Evolutionary conservation across 2,888 invertebrate species (phyloP).

Genomic region (Polymixis lichenea): DNA sequence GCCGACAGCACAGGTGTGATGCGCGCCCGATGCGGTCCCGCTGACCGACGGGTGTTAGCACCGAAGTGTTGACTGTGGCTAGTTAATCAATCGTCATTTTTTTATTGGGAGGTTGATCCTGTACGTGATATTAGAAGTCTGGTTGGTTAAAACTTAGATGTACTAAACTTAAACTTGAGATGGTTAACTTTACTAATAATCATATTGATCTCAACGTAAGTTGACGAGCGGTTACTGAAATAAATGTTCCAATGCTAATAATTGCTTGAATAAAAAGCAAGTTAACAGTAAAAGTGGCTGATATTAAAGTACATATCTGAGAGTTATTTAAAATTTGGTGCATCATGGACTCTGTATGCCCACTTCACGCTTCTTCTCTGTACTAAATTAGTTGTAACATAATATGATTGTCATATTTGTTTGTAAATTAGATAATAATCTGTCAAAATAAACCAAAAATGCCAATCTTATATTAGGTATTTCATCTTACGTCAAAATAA

Average conservation of each 20-base stretch:
- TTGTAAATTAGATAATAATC: not conserved
- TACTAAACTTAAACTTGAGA: not conserved
- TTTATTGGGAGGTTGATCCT: not conserved
- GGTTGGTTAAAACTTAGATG: not conserved
- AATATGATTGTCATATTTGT: not conserved
- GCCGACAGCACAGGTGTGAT: conserved; percentile 87
- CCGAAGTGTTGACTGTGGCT: conserved; percentile 55
- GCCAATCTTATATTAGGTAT: not conserved
- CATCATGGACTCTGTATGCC: not conserved
- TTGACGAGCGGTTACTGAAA: not conserved
- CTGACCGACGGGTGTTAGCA: conserved; percentile 61
- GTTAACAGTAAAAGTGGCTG: not conserved
- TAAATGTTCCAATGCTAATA: not conserved
- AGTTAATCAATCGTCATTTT: conserved; percentile 38
- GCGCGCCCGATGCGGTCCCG: conserved; percentile 72
- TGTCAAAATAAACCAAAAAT: not conserved
- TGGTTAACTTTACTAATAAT: not conserved
- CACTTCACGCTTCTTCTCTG: no score
- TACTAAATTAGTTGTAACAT: no score
- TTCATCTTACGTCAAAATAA: not conserved
- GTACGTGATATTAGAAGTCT: not conserved
- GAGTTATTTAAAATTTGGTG: not conserved
- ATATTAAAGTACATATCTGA: not conserved
- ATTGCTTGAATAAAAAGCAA: not conserved
- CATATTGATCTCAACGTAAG: not conserved